Base-by-base conservation (phyloP, 2,113 vertebrate species). In the Sinocyclocheilus anshuiensis region DNA sequence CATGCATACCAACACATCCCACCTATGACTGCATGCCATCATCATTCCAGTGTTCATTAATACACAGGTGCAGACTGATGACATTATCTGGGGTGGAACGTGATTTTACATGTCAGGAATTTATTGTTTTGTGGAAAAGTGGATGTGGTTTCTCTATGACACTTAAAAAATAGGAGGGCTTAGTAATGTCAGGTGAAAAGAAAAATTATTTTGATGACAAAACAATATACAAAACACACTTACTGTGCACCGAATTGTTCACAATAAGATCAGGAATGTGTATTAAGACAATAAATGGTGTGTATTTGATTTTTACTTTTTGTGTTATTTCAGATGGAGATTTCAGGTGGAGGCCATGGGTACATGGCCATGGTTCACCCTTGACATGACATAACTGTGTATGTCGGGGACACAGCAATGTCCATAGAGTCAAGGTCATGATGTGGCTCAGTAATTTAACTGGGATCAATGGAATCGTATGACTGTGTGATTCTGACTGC, bases 381-480 rank as follows among this genome's bases (percentile, higher is more conserved):
- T 67, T 84, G 77, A 86, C 12, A 81, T 80, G 55, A 80, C 55
- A 50, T 74, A 83, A 72, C 48, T 50, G 26, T 80, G 22, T 57
- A n/a, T 85, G 72, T 77, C 29, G 65, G 48, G 55, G 55, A 42
- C n/a, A 33, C 20, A 2, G 39, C 76, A 77, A 18, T 45, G 61
- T 39, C 39, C 57, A 76, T 29, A 59, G 67, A 65, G 84, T 90
- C 86, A 83, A 86, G 81, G 86, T 91, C 88, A 86, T 22, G 57
- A 82, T 81, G 50, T 4, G 3, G 75, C 24, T 87, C 87, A 79
- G 59, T 90, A 65, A 76, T 57, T 90, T 63, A 83, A 26, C 81
- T 77, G 86, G 20, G 13, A 77, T 89, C 78, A 83, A 69, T 22
- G n/a, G 59, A 4, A 26, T 42, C 5, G 29, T 67, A 69, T 57